Percentiles rank a stretch among this genome's conserved stretches.
Evolutionary conservation across 2,888 invertebrate species (phyloP).

Genomic region (Drosophila fungiperda): DNA sequence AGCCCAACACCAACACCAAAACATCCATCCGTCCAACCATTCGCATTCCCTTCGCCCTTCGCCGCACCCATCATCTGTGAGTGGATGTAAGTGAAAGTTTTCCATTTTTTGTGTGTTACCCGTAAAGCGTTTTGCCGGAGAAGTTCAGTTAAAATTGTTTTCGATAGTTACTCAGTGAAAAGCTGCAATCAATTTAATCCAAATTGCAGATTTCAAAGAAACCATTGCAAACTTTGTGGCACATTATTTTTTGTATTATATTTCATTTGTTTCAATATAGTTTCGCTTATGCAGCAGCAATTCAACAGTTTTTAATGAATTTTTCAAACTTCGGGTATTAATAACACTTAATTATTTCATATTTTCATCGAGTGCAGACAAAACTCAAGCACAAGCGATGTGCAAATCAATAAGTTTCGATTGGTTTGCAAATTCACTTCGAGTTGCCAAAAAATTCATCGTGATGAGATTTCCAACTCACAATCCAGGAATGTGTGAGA

Average conservation of each 20-base stretch:
- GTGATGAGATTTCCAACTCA: constrained; percentile 20
- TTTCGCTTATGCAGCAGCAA: too few species aligned
- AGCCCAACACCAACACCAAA: constrained; percentile 12
- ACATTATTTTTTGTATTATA: not conserved
- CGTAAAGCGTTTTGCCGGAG: constrained; percentile 12
- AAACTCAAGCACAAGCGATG: not conserved
- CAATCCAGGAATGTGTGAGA: constrained; percentile 38
- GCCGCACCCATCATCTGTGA: constrained; percentile 8
- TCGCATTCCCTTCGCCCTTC: not conserved
- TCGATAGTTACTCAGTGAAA: constrained; percentile 5
- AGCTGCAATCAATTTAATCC: constrained; percentile 10
- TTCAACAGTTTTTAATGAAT: not conserved
- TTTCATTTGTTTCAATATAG: not conserved
- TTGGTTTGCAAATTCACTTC: constrained; percentile 4
- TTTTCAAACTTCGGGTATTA: not conserved
- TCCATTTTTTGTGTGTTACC: constrained; percentile 1
- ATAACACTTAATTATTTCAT: not conserved
- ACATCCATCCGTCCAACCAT: too few species aligned
- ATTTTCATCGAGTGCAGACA: not conserved
- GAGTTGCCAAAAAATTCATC: not conserved
- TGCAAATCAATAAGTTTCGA: constrained; percentile 1
- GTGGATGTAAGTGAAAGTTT: constrained; percentile 3
- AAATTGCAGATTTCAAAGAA: not conserved
- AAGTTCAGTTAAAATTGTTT: constrained; percentile 15
- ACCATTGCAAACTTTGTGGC: not conserved